Evolutionary conservation across 2,797 vertebrate species (phyloP).

Genomic region (Brachyalestes nurse): DNA sequence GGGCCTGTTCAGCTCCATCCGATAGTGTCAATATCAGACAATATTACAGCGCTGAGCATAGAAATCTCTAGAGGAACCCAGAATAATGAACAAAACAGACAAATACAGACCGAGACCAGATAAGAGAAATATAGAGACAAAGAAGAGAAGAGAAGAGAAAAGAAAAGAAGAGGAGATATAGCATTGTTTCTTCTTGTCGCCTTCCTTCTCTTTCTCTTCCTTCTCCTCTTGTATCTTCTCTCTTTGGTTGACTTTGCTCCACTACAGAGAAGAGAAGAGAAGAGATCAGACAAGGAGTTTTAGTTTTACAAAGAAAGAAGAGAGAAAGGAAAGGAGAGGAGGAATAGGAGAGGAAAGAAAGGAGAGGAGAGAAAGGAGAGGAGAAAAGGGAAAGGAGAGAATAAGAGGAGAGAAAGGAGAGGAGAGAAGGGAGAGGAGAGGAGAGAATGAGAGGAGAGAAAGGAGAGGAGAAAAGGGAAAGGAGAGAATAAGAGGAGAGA

Average conservation of each 20-base stretch:
- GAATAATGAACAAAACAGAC: not conserved
- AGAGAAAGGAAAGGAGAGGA: slow-evolving; percentile 2
- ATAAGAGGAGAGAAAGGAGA: slow-evolving; percentile 7
- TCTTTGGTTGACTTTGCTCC: no score
- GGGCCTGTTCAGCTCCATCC: no score
- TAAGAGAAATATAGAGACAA: not conserved
- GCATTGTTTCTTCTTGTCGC: no score
- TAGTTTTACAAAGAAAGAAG: not conserved
- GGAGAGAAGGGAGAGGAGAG: not conserved
- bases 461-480: not conserved
- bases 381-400: not conserved
- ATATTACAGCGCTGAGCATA: not conserved
- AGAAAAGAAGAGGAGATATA: not conserved
- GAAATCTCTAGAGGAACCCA: not conserved
- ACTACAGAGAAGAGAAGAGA: not conserved
- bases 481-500: not conserved
- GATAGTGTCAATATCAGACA: no score
- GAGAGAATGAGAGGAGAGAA: not conserved
- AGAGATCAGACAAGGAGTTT: not conserved
- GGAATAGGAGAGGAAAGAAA: not conserved
- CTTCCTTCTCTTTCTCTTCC: no score
- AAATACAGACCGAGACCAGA: not conserved
- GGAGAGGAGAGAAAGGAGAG: not conserved
- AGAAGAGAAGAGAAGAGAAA: not conserved
- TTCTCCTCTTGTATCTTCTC: no score